Evolutionary conservation across 2,113 vertebrate genomes (phyloP).

Genomic region (Podarcis cretensis): DNA sequence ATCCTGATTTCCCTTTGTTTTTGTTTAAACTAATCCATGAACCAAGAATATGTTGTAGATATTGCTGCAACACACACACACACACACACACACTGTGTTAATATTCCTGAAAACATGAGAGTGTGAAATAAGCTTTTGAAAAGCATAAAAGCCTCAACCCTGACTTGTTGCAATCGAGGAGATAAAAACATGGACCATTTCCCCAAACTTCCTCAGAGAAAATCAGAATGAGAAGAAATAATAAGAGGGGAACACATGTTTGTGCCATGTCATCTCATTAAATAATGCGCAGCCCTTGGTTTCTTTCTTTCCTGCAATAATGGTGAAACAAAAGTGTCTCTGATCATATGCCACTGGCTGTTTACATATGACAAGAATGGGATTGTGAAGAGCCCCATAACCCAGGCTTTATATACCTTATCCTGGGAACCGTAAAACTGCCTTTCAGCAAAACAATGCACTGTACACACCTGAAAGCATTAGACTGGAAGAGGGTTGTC

Average conservation of each 20-base stretch:
- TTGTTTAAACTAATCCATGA: no score
- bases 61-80: no score
- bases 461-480: conserved; percentile 4
- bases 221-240: neutral
- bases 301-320: neutral
- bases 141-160: neutral
- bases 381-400: neutral
- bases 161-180: neutral
- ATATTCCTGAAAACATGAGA: neutral
- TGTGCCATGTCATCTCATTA: neutral
- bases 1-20: no score
- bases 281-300: neutral
- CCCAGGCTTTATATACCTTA: conserved; percentile 32
- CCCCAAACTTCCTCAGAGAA: neutral
- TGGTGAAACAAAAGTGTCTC: neutral
- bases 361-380: neutral
- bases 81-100: neutral
- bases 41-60: no score
- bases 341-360: neutral
- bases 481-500: conserved; percentile 25
- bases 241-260: neutral
- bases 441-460: conserved; percentile 18
- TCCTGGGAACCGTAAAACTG: conserved; percentile 3
- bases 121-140: neutral
- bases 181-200: neutral